phyloP scores from a whole-genome alignment of 2,113 vertebrate genomes.

The Cryptomyrus ogoouensis region DNA sequence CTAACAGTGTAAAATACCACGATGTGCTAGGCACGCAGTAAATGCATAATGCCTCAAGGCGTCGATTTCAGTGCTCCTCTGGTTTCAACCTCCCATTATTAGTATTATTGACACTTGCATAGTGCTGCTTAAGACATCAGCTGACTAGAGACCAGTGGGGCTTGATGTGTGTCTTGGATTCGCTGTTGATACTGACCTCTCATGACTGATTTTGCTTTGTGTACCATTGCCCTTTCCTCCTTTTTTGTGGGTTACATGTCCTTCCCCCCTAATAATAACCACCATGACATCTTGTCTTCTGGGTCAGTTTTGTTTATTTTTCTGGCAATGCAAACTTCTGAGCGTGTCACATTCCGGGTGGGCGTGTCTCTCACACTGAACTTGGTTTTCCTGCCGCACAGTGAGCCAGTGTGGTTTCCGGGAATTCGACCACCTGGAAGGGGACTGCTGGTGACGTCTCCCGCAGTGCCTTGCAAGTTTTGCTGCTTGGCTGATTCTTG shows the following conservation, averaged over 20 bases:
- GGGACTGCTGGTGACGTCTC: constrained; percentile 10
- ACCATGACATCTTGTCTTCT: not conserved
- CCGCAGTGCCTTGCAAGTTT: constrained; percentile 14
- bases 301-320: not conserved
- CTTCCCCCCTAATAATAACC: not conserved
- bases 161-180: constrained; percentile 5
- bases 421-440: constrained; percentile 40
- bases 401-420: constrained; percentile 26
- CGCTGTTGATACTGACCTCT: not conserved
- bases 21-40: not conserved
- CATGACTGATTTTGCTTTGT: not conserved
- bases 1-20: not conserved
- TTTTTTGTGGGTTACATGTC: not conserved
- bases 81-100: not conserved
- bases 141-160: not conserved
- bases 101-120: not conserved
- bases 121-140: not conserved
- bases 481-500: not conserved
- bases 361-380: not conserved
- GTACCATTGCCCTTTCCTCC: not conserved
- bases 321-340: not conserved
- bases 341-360: not conserved
- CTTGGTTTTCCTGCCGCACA: constrained; percentile 4
- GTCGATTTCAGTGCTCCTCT: not conserved
- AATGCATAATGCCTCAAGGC: not conserved